Evolutionary conservation across 2,888 invertebrate species (phyloP).

Genomic region (Macrophya alboannulata): DNA sequence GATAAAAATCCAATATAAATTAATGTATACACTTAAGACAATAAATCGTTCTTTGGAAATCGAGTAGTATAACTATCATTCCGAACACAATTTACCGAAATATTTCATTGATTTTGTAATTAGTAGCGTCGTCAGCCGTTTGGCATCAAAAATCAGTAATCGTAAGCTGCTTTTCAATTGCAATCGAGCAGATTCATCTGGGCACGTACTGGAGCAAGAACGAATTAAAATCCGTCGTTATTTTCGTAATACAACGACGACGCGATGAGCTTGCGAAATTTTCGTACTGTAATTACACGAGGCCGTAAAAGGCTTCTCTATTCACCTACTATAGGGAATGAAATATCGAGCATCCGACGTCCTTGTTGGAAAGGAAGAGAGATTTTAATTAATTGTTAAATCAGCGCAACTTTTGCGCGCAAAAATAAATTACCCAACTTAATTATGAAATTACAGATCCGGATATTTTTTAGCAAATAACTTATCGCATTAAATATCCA

Average conservation of each 20-base stretch:
- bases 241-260: conserved; percentile 1
- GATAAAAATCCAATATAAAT: not conserved
- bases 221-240: not conserved
- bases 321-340: not conserved
- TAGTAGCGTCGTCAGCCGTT: too few species aligned
- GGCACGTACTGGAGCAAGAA: not conserved
- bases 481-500: not conserved
- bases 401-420: not conserved
- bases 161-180: not conserved
- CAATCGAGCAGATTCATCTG: not conserved
- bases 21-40: not conserved
- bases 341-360: not conserved
- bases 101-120: too few species aligned
- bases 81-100: not conserved
- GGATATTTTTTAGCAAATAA: not conserved
- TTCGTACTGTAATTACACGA: conserved; percentile 21
- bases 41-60: not conserved
- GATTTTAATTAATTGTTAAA: not conserved
- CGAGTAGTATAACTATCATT: too few species aligned
- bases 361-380: not conserved
- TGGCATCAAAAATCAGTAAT: too few species aligned
- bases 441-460: not conserved
- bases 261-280: conserved; percentile 17
- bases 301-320: conserved; percentile 12
- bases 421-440: conserved; percentile 4